These are phyloP conservation scores for Drosophila sp. DNA, from an alignment of 1,140 invertebrate species.

Conservation along the genomic window DNA sequence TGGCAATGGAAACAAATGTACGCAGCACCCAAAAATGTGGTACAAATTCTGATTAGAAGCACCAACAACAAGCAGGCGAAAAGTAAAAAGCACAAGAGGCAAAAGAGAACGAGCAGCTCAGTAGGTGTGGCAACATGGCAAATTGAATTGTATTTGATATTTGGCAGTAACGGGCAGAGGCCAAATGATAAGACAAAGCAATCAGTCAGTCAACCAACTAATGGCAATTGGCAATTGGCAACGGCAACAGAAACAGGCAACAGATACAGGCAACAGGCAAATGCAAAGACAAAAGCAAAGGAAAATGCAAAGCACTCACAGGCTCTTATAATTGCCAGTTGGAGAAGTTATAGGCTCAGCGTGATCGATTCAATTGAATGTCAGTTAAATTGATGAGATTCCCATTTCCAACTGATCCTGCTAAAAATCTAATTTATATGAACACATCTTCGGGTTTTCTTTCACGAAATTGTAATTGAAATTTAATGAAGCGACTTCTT, in stretches of 20 bases:
- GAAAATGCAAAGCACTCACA: slow-evolving; percentile 8
- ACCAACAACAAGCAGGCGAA: slow-evolving; percentile 60
- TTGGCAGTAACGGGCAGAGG: slow-evolving; percentile 17
- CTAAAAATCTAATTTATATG: neutral
- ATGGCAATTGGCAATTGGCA: slow-evolving; percentile 32
- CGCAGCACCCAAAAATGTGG: slow-evolving; percentile 73
- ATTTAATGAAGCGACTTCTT: too few relatives aligned
- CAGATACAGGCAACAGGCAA: slow-evolving; percentile 7
- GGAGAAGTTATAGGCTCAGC: slow-evolving; percentile 29
- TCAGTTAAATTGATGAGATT: slow-evolving; percentile 17
- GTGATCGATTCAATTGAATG: slow-evolving; percentile 57
- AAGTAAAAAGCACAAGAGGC: slow-evolving; percentile 46
- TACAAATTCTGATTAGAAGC: slow-evolving; percentile 82
- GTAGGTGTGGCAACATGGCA: slow-evolving; percentile 70
- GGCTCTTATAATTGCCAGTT: slow-evolving; percentile 29
- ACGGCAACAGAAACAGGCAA: slow-evolving; percentile 25
- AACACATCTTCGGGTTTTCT: neutral
- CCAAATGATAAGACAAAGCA: slow-evolving; percentile 75
- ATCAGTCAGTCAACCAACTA: slow-evolving; percentile 70
- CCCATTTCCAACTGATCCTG: slow-evolving; percentile 8
- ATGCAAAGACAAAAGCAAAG: neutral
- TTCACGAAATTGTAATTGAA: neutral
- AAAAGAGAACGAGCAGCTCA: slow-evolving; percentile 21
- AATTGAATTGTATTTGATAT: slow-evolving; percentile 78
- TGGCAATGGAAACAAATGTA: slow-evolving; percentile 55